Evolutionary conservation across 30 jellyfish, hydroid and myxozoan genomes (phyloP).

Genomic region (Aurelia aurita complex sp. Pacific): DNA sequence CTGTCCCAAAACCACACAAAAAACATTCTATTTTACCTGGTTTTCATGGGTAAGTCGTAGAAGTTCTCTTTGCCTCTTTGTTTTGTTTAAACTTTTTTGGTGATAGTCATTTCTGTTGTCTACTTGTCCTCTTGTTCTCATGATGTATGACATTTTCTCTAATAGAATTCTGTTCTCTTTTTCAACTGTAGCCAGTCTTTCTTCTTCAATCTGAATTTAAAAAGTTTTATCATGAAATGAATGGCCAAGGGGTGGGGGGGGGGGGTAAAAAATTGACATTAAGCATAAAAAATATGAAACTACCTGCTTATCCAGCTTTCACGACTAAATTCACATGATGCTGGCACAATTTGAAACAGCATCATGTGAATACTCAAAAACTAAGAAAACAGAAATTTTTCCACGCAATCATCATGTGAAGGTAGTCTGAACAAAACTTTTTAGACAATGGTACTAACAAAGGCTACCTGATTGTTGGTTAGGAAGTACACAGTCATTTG

Average conservation of each 20-base stretch:
- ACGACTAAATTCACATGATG: too few relatives aligned
- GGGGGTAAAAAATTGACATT: too few relatives aligned
- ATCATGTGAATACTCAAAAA: too few relatives aligned
- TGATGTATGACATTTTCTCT: conserved; percentile 93
- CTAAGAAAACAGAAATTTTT: too few relatives aligned
- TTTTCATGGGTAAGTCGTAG: conserved; percentile 93
- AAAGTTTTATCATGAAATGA: neutral
- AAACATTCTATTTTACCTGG: conserved; percentile 50
- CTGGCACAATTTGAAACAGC: too few relatives aligned
- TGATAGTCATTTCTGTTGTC: conserved; percentile 91
- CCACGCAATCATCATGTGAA: too few relatives aligned
- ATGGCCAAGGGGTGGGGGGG: neutral
- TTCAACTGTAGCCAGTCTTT: conserved; percentile 92
- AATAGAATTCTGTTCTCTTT: conserved; percentile 89
- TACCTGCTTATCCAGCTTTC: too few relatives aligned
- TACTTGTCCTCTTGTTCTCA: conserved; percentile 96
- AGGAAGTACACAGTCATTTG: too few relatives aligned
- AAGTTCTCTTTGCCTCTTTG: conserved; percentile 94
- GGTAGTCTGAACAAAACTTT: too few relatives aligned
- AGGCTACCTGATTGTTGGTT: too few relatives aligned
- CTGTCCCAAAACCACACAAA: neutral
- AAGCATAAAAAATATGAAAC: too few relatives aligned
- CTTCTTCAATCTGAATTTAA: conserved; percentile 81
- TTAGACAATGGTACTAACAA: too few relatives aligned
- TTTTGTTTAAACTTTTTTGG: conserved; percentile 91